Evolutionary conservation across 2,888 invertebrate species (phyloP).

Genomic region (Scaeva pyrastri): DNA sequence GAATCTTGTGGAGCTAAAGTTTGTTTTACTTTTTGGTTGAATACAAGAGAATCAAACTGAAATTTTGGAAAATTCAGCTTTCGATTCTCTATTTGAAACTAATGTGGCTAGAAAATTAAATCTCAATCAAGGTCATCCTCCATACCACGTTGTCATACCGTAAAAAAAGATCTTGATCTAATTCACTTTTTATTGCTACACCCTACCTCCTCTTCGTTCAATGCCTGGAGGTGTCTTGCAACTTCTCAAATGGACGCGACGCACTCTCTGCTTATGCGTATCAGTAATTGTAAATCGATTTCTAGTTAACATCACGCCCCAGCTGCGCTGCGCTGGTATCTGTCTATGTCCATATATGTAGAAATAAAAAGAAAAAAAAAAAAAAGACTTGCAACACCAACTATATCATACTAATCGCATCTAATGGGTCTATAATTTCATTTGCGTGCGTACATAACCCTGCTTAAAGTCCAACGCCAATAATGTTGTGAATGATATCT

Average conservation of each 20-base stretch:
- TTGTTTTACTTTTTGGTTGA: neutral
- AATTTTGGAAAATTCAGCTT: neutral
- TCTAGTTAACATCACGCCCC: constrained; percentile 31
- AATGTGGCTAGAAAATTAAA: constrained; percentile 42
- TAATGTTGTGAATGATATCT: constrained; percentile 44
- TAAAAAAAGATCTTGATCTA: constrained; percentile 33
- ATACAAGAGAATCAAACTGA: neutral
- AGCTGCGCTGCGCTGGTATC: constrained; percentile 20
- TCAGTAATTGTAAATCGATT: constrained; percentile 50
- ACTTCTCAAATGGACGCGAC: constrained; percentile 11
- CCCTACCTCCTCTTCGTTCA: constrained; percentile 9
- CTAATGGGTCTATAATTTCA: constrained; percentile 65
- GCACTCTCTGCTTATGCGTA: constrained; percentile 16
- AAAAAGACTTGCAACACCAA: constrained; percentile 30
- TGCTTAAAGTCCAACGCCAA: constrained; percentile 31
- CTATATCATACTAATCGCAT: constrained; percentile 49
- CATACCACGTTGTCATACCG: constrained; percentile 9
- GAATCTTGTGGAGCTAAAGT: no score
- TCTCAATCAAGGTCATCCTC: constrained; percentile 59
- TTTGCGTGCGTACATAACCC: constrained; percentile 49
- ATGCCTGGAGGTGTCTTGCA: constrained; percentile 19
- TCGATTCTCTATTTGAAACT: neutral
- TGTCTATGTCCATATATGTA: constrained; percentile 24
- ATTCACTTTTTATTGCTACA: constrained; percentile 55
- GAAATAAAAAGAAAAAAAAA: neutral